Percentiles rank a stretch among this genome's conserved stretches.
Conservation (phyloP, 2,797 vertebrate genomes). For the Sebastes hubbsi region DNA sequence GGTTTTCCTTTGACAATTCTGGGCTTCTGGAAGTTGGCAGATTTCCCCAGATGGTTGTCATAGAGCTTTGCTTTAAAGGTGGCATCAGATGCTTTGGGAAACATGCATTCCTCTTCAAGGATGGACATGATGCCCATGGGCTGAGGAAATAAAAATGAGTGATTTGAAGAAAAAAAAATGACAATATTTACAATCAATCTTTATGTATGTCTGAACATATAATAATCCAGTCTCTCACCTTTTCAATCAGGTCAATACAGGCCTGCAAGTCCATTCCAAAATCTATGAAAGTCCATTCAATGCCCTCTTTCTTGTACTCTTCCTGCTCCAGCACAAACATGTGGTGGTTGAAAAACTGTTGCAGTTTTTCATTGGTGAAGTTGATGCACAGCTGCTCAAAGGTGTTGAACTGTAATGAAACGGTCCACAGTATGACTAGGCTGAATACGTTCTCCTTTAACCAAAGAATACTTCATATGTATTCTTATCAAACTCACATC, state of each 20-base stretch:
- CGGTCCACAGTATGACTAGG: not conserved
- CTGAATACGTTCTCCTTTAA: not conserved
- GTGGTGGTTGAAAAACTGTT: slow-evolving; percentile 89
- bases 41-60: slow-evolving; percentile 88
- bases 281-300: slow-evolving; percentile 84
- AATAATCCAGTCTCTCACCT: slow-evolving; percentile 68
- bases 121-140: slow-evolving; percentile 93
- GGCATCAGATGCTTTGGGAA: slow-evolving; percentile 82
- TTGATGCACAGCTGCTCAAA: slow-evolving; percentile 93
- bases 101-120: slow-evolving; percentile 94
- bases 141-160: slow-evolving; percentile 34
- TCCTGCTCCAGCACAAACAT: slow-evolving; percentile 89
- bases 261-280: slow-evolving; percentile 85
- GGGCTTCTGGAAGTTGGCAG: slow-evolving; percentile 86
- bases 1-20: slow-evolving; percentile 84
- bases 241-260: slow-evolving; percentile 85
- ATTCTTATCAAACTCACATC: slow-evolving; percentile 76
- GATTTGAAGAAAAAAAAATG: not conserved
- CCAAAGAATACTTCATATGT: not conserved
- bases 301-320: slow-evolving; percentile 85
- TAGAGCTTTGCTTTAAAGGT: slow-evolving; percentile 88
- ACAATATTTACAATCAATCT: not conserved
- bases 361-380: slow-evolving; percentile 90
- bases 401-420: slow-evolving; percentile 84
- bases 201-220: not conserved